These are phyloP conservation scores for Andricus grossulariae DNA, from an alignment of 1,140 invertebrate species.

Conservation along the genomic window DNA sequence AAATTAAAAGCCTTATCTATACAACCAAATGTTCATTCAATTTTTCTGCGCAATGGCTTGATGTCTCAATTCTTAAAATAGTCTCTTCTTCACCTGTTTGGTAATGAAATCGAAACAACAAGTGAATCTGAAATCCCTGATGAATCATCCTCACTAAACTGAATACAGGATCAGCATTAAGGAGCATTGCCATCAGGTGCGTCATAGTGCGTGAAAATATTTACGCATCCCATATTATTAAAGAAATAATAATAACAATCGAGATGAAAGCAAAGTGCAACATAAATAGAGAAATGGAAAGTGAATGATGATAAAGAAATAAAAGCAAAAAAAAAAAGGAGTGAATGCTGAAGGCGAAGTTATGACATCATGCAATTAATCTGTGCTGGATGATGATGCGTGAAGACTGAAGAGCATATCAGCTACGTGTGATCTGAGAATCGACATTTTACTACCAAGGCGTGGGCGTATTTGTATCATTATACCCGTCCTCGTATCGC, in stretches of 20 bases:
- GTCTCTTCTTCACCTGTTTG: not conserved
- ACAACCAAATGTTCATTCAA: not conserved
- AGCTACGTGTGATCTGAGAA: slow-evolving; percentile 33
- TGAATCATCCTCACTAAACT: slow-evolving; percentile 5
- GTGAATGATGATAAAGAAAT: too few relatives aligned
- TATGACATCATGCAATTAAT: slow-evolving; percentile 52
- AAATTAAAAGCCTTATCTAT: too few relatives aligned
- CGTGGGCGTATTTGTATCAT: slow-evolving; percentile 37
- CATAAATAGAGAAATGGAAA: slow-evolving; percentile 34
- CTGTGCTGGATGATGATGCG: slow-evolving; percentile 37
- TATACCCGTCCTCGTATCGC: not conserved
- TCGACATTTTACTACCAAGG: slow-evolving; percentile 6
- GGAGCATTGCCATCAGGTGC: slow-evolving; percentile 31
- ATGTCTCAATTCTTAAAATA: not conserved
- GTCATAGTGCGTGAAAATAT: slow-evolving; percentile 49
- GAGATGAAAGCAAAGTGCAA: not conserved
- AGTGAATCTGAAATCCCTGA: slow-evolving; percentile 3
- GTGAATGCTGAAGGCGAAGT: not conserved
- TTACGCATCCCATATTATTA: slow-evolving; percentile 41
- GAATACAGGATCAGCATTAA: slow-evolving; percentile 4
- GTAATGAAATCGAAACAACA: not conserved
- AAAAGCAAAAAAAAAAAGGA: too few relatives aligned
- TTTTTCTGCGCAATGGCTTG: not conserved
- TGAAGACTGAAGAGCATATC: slow-evolving; percentile 16
- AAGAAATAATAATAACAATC: too few relatives aligned